phyloP scores from a whole-genome alignment of 2,113 vertebrate species.

The Grantiella picta region DNA sequence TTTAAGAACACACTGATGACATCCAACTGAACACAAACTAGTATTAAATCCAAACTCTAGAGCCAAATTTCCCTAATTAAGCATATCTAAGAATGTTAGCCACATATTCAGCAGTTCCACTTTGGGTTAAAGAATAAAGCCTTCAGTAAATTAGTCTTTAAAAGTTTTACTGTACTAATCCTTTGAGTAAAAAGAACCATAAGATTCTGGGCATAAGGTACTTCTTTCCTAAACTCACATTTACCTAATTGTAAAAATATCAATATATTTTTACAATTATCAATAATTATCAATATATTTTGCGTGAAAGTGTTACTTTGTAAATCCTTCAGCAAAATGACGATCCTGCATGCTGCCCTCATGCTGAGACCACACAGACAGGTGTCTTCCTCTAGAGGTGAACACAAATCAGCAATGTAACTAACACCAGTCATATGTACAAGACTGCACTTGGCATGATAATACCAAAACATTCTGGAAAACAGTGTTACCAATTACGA shows the following conservation, averaged over 20 bases:
- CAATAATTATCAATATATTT: no score
- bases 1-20: background rate
- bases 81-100: background rate
- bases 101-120: background rate
- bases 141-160: background rate
- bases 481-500: background rate
- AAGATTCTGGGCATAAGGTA: background rate
- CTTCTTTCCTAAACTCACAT: background rate
- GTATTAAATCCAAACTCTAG: background rate
- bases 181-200: background rate
- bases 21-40: background rate
- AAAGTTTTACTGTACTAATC: background rate
- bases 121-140: background rate
- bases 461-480: background rate
- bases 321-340: background rate
- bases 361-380: background rate
- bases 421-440: background rate
- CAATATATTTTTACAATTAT: no score
- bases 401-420: background rate
- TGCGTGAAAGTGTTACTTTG: background rate
- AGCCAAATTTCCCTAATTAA: slow-evolving; percentile 4
- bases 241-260: background rate
- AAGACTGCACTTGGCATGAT: background rate
- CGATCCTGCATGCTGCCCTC: background rate
- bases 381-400: background rate